Conservation (phyloP, 2,888 invertebrate genomes). For the Machimus rusticus region DNA sequence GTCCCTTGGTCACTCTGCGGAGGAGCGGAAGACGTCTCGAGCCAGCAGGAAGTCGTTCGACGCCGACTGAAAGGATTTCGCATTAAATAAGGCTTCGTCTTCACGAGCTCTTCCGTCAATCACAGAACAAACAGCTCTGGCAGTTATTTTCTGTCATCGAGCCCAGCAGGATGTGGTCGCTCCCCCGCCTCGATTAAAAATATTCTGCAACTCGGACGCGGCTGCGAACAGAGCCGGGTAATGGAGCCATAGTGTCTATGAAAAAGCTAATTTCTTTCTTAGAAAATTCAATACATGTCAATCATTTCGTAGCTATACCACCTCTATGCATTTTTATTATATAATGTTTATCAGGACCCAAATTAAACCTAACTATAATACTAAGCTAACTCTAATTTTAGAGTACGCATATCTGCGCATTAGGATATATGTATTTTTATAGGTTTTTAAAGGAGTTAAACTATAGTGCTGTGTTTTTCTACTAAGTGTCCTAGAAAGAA, state of each 20-base stretch:
- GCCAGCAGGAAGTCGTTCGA: not conserved
- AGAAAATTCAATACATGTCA: not conserved
- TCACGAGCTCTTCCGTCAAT: not conserved
- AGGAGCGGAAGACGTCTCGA: not conserved
- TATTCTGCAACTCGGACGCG: not conserved
- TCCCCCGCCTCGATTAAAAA: not conserved
- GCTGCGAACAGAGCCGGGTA: not conserved
- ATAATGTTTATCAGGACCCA: no score
- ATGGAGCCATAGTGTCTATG: not conserved
- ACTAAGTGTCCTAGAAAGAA: no score
- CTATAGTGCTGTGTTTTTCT: no score
- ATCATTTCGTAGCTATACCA: not conserved
- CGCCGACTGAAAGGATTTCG: not conserved
- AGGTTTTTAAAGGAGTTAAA: no score
- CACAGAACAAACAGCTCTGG: not conserved
- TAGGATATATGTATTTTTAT: no score
- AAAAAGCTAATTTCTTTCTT: not conserved
- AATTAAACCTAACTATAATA: no score
- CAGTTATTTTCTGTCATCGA: not conserved
- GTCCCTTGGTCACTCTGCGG: not conserved
- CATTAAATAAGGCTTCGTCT: not conserved
- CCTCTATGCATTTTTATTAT: not conserved
- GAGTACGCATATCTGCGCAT: no score
- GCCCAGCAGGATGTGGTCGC: not conserved
- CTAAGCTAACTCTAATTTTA: no score